These are phyloP conservation scores for Sakesphorus luctuosus DNA, from an alignment of 2,113 vertebrate species.

Conservation along the genomic window DNA sequence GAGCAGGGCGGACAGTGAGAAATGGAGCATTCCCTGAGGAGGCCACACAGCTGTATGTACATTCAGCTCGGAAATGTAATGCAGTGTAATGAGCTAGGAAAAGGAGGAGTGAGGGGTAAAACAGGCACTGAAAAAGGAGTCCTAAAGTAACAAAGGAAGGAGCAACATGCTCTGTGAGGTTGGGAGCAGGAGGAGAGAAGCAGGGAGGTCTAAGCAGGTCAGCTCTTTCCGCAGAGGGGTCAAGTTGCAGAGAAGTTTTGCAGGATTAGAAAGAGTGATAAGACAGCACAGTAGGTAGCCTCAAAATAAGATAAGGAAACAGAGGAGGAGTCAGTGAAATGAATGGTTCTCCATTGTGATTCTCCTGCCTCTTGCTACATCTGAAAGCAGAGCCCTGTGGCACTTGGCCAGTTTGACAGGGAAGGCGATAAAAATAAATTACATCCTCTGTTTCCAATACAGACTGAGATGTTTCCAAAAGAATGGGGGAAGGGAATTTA, in stretches of 20 bases:
- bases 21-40: not conserved
- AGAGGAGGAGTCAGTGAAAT: conserved; percentile 27
- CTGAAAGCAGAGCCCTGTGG: conserved; percentile 58
- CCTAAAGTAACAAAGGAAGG: not conserved
- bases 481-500: conserved; percentile 1
- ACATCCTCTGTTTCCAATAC: conserved; percentile 49
- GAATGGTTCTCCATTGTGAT: not conserved
- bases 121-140: not conserved
- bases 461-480: conserved; percentile 14
- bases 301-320: conserved; percentile 47
- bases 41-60: not conserved
- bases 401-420: conserved; percentile 52
- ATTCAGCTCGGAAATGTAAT: not conserved
- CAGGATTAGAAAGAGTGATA: conserved; percentile 44
- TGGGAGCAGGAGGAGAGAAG: not conserved
- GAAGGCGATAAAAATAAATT: conserved; percentile 63
- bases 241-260: conserved; percentile 24
- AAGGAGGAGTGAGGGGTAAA: not conserved
- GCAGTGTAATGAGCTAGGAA: not conserved
- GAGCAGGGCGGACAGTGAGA: conserved; percentile 56
- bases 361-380: conserved; percentile 10
- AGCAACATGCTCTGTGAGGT: not conserved
- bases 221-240: not conserved
- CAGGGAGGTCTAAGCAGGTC: conserved; percentile 15
- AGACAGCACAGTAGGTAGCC: conserved; percentile 43